phyloP scores from a whole-genome alignment of 2,113 vertebrate genomes.

The Osmerus eperlanus region DNA sequence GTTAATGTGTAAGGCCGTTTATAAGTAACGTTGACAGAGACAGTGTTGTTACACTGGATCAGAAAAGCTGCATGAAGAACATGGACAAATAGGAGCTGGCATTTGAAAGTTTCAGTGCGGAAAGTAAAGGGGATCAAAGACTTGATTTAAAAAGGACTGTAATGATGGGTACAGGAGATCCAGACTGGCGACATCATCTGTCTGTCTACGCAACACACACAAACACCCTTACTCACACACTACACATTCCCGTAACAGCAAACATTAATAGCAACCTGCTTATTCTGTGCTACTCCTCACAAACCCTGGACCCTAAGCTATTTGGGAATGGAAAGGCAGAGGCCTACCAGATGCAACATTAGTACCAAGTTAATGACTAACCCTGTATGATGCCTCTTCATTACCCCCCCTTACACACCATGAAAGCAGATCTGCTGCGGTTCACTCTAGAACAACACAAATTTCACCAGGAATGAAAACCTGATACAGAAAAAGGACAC shows the following conservation, averaged over 20 bases:
- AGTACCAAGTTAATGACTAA: neutral
- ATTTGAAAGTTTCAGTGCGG: neutral
- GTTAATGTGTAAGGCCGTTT: constrained; percentile 32
- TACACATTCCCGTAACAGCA: too few species aligned
- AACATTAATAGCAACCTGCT: too few species aligned
- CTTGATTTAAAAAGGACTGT: too few species aligned
- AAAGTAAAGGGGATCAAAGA: neutral
- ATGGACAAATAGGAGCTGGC: neutral
- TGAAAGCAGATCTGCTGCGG: neutral
- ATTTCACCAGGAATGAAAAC: constrained; percentile 20
- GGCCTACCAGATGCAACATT: neutral
- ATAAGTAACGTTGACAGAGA: neutral
- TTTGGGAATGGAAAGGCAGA: neutral
- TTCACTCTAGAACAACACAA: constrained; percentile 10
- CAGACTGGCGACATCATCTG: too few species aligned
- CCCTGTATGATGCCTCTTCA: neutral
- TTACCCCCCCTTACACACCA: constrained; percentile 6
- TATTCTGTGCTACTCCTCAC: neutral
- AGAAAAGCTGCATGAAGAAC: neutral
- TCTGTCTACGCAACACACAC: too few species aligned
- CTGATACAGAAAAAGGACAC: constrained; percentile 23
- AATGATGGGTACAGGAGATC: too few species aligned
- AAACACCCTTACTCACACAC: too few species aligned
- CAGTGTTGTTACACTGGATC: neutral
- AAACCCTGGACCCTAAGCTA: neutral